These are phyloP conservation scores for Grus americana DNA, from an alignment of 2,113 vertebrate species.

Conservation along the genomic window DNA sequence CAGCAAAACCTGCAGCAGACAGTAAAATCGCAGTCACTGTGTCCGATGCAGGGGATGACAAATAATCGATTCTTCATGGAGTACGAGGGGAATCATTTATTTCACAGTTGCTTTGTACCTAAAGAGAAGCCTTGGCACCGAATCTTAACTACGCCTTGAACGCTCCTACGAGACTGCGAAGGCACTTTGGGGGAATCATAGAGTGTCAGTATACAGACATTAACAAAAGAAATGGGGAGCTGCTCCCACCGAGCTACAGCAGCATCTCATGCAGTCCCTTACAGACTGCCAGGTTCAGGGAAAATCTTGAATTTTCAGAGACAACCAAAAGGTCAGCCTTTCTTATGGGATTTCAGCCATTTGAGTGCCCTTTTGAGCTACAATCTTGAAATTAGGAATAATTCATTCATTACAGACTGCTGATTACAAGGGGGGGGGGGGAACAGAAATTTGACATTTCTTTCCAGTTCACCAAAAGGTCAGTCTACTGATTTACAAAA, in stretches of 20 bases:
- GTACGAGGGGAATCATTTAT: neutral
- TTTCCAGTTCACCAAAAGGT: conserved; percentile 68
- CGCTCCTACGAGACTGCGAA: neutral
- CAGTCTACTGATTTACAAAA: conserved; percentile 62
- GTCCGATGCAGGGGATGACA: neutral
- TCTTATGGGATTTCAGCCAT: conserved; percentile 57
- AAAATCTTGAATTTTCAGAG: conserved; percentile 42
- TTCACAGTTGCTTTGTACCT: neutral
- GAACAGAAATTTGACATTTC: conserved; percentile 58
- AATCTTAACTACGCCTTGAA: neutral
- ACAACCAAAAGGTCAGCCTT: conserved; percentile 49
- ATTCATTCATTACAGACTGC: conserved; percentile 60
- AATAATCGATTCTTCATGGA: neutral
- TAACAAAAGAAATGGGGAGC: neutral
- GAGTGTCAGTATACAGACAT: neutral
- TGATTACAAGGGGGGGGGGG: neutral
- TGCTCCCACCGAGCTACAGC: neutral
- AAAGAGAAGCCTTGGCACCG: neutral
- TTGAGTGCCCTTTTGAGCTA: conserved; percentile 54
- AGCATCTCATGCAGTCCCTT: neutral
- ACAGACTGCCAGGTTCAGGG: neutral
- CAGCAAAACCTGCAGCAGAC: neutral
- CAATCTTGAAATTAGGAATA: conserved; percentile 60
- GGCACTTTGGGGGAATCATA: neutral
- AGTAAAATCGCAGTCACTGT: accelerated